A percentile compares a stretch with the other conserved stretches of the same genome.
These are phyloP conservation scores for Istiophorus platypterus DNA, from an alignment of 2,113 vertebrate species.

Conservation along the genomic window DNA sequence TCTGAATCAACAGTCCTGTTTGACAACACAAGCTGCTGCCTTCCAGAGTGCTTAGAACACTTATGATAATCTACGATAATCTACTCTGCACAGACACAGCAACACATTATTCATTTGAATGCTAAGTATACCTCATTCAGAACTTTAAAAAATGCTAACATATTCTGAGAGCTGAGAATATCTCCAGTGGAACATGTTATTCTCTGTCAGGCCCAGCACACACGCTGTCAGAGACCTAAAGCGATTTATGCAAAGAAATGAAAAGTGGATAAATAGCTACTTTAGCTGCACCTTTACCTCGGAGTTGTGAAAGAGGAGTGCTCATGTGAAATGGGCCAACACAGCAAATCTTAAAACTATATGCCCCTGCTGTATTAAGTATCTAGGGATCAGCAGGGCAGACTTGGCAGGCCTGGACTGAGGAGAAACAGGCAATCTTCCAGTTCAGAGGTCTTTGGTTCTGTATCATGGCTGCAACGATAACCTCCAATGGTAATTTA, in stretches of 20 bases:
- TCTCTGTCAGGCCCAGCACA: constrained; percentile 58
- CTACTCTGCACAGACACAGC: constrained; percentile 64
- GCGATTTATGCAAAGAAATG: constrained; percentile 60
- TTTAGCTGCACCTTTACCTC: constrained; percentile 66
- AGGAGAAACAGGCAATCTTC: constrained; percentile 62
- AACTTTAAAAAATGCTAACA: constrained; percentile 72
- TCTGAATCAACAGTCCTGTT: constrained; percentile 6
- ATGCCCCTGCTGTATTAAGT: constrained; percentile 38
- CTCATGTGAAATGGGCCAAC: constrained; percentile 52
- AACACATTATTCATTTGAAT: constrained; percentile 65
- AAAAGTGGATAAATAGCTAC: constrained; percentile 70
- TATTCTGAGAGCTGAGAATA: constrained; percentile 61
- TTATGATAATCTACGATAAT: constrained; percentile 73
- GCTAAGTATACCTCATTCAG: constrained; percentile 67
- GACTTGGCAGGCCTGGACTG: constrained; percentile 27
- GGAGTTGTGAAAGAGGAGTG: constrained; percentile 22
- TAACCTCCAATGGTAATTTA: constrained; percentile 77
- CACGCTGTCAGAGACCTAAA: constrained; percentile 50
- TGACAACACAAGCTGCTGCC: constrained; percentile 47
- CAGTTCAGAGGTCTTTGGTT: constrained; percentile 72
- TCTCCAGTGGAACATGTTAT: constrained; percentile 66
- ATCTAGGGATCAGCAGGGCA: constrained; percentile 38
- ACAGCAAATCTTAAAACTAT: constrained; percentile 61
- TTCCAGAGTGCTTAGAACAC: constrained; percentile 46
- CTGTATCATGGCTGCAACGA: constrained; percentile 64